A percentile compares a stretch with the other conserved stretches of the same genome.
phyloP scores from a whole-genome alignment of 2,113 vertebrate species.

The Lampris incognitus region DNA sequence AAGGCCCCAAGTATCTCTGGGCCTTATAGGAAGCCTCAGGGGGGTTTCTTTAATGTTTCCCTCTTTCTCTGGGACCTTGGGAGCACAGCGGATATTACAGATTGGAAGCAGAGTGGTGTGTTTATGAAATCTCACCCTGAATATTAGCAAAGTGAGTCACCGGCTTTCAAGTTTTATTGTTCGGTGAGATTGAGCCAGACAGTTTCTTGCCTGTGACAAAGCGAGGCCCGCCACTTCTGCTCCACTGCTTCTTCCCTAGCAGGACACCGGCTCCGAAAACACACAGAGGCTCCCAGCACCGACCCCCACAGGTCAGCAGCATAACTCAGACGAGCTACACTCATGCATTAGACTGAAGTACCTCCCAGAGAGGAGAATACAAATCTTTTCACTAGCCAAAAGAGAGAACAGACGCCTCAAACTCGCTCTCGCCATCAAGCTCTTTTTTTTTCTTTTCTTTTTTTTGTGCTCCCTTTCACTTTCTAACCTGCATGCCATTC shows the following conservation, averaged over 20 bases:
- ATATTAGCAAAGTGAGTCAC: constrained; percentile 59
- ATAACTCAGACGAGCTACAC: neutral
- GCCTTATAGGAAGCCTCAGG: constrained; percentile 56
- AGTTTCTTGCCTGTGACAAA: constrained; percentile 29
- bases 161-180: constrained; percentile 45
- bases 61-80: constrained; percentile 42
- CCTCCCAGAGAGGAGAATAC: neutral
- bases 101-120: constrained; percentile 66
- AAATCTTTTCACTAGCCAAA: neutral
- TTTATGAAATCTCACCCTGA: constrained; percentile 75
- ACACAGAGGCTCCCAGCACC: constrained; percentile 14
- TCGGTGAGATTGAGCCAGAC: constrained; percentile 29
- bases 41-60: constrained; percentile 71
- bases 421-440: neutral
- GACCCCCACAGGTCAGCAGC: constrained; percentile 13
- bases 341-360: neutral
- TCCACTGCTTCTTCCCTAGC: constrained; percentile 27
- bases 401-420: neutral
- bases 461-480: neutral
- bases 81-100: constrained; percentile 76
- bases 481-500: too few species aligned
- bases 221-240: constrained; percentile 2
- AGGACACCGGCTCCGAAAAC: constrained; percentile 28
- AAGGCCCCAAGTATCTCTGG: constrained; percentile 47
- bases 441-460: neutral